Evolutionary conservation across 2,888 invertebrate genomes (phyloP), one percentile per base, ranked within the genome.

Genomic region (Anorthoa munda): DNA sequence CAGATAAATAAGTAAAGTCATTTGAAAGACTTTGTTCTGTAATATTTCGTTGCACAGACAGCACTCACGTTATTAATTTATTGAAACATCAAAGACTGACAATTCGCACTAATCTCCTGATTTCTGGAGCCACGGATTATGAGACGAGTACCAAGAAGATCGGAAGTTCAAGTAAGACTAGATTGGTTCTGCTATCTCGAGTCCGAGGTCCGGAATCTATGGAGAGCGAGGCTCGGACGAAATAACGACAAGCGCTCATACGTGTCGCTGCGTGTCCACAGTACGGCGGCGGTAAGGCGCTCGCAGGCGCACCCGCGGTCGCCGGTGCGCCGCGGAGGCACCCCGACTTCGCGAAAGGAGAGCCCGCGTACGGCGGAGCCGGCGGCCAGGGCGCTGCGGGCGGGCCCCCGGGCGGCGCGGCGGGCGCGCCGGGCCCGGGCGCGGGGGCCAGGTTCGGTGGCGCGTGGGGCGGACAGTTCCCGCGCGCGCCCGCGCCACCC

Each of bases 241-340:
- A 17, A 12, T 21, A 13, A 23, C 15, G 26, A 53, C 45, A 26
- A 7, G n/a, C 53, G 59, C 72, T 81, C 70, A 81, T 56, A 81
- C 72, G 72, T 51, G 2, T 15, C 12, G 71, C 78, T 72, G 72
- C 74, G 75, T 75, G 73, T 86, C 78, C 68, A 84, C 94, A 94
- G 94, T 95, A 95, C 89, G 95, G 93, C 81, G 94, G 93, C 73
- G 94, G 92, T 64, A 95, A 95, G 85, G 97, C 97, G 70, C 98
- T 98, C 89, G 83, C 87, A 31, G 91, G 89, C 50, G 87, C 89
- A 83, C 97, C 97, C 66, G 97, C 98, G 87, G 98, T 98, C 60
- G 89, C 82, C 68, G 92, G 90, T 73, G 89, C 90, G 77, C 91
- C 90, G 75, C 88, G 91, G 78, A 87, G 90, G 73, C 91, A 89